Percentiles rank a stretch among this genome's conserved stretches.
These are phyloP conservation scores for Cetoscarus ocellatus DNA, from an alignment of 2,797 vertebrate species.

Conservation along the genomic window DNA sequence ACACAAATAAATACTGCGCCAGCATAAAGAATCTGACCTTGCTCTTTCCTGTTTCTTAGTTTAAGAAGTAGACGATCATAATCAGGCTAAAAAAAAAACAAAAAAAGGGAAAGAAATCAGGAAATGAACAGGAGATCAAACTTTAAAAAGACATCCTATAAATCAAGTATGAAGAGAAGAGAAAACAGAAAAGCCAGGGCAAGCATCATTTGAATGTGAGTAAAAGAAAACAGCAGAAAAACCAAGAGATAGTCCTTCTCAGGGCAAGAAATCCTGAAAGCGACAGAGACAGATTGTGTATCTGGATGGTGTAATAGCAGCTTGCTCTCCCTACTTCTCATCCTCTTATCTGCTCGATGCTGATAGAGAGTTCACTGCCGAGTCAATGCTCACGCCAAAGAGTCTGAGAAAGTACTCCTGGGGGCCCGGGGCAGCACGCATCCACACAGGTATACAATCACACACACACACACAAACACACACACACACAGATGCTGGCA, in stretches of 20 bases:
- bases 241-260: neutral
- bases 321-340: constrained; percentile 26
- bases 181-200: neutral
- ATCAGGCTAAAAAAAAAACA: too few relatives aligned
- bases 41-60: too few relatives aligned
- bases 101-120: too few relatives aligned
- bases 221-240: neutral
- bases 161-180: neutral
- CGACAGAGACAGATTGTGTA: constrained; percentile 28
- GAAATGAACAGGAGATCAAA: too few relatives aligned
- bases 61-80: too few relatives aligned
- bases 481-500: constrained; percentile 9
- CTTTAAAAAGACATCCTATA: neutral
- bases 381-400: constrained; percentile 46
- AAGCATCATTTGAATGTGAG: neutral
- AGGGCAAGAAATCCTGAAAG: constrained; percentile 6
- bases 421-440: constrained; percentile 19
- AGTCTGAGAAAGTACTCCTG: constrained; percentile 39
- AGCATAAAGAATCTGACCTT: too few relatives aligned
- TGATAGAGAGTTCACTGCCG: constrained; percentile 52
- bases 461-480: constrained; percentile 15
- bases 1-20: too few relatives aligned
- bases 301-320: constrained; percentile 22
- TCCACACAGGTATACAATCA: constrained; percentile 2
- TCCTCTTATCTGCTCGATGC: constrained; percentile 52